A percentile compares a stretch with the other conserved stretches of the same genome.
Evolutionary conservation across 2,797 vertebrate genomes (phyloP).

Genomic region (Columba guinea): DNA sequence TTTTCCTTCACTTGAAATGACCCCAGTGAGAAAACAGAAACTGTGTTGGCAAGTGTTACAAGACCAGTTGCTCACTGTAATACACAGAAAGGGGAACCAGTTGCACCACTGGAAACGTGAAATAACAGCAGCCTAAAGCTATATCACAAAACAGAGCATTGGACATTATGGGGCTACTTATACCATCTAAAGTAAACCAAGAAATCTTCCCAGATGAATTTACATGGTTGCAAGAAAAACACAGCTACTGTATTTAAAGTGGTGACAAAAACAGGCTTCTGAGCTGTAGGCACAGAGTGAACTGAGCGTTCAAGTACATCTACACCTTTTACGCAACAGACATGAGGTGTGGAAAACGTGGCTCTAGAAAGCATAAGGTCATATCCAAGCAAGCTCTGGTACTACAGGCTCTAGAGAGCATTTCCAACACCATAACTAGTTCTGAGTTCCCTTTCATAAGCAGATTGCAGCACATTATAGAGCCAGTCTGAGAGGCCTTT

Average conservation of each 20-base stretch:
- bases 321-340: neutral
- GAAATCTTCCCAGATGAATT: neutral
- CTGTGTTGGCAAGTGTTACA: neutral
- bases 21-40: neutral
- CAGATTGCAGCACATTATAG: fast-evolving
- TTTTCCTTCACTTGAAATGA: neutral
- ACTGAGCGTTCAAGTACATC: neutral
- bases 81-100: neutral
- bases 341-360: neutral
- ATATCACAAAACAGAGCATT: neutral
- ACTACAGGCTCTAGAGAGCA: neutral
- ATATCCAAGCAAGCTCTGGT: neutral
- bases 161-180: neutral
- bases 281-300: neutral
- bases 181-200: neutral
- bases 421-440: neutral
- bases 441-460: neutral
- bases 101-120: neutral
- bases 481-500: neutral
- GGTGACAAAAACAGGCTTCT: neutral
- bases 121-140: neutral
- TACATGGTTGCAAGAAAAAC: neutral
- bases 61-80: neutral
- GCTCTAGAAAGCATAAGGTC: neutral
- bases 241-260: neutral